Conservation (phyloP, 2,113 vertebrate species). For the Xerus inauris region DNA sequence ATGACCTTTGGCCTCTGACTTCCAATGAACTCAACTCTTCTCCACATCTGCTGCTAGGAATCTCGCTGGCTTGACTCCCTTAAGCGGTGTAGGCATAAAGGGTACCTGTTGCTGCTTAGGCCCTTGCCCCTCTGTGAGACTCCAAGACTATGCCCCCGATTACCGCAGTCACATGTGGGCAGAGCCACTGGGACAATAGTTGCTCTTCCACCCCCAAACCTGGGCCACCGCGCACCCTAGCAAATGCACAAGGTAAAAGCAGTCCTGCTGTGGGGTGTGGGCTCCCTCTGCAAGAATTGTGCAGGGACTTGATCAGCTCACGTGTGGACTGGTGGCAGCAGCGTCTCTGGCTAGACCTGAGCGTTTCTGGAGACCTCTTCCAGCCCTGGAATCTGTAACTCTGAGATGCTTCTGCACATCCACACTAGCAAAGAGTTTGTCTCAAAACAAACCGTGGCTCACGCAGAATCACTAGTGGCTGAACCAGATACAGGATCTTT, state of each 20-base stretch:
- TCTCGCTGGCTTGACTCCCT: neutral
- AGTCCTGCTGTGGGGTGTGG: too few relatives aligned
- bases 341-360: neutral
- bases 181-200: neutral
- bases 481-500: neutral
- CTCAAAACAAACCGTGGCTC: neutral
- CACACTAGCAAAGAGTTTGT: neutral
- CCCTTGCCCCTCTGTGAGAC: neutral
- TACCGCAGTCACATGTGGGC: neutral
- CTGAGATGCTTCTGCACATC: neutral
- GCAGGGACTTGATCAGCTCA: neutral
- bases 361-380: neutral
- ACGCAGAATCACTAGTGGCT: neutral
- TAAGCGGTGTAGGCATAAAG: neutral
- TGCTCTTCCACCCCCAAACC: neutral
- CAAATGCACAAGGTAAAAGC: neutral
- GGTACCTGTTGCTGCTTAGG: neutral
- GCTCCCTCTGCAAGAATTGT: neutral
- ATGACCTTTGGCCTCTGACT: neutral
- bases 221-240: neutral
- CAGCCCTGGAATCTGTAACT: neutral
- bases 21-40: neutral
- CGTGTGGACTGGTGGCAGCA: neutral
- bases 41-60: neutral
- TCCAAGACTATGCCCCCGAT: neutral